A percentile compares a stretch with the other conserved stretches of the same genome.
These are phyloP conservation scores for Eupithecia tripunctaria DNA, from an alignment of 2,888 invertebrate genomes.

Conservation along the genomic window DNA sequence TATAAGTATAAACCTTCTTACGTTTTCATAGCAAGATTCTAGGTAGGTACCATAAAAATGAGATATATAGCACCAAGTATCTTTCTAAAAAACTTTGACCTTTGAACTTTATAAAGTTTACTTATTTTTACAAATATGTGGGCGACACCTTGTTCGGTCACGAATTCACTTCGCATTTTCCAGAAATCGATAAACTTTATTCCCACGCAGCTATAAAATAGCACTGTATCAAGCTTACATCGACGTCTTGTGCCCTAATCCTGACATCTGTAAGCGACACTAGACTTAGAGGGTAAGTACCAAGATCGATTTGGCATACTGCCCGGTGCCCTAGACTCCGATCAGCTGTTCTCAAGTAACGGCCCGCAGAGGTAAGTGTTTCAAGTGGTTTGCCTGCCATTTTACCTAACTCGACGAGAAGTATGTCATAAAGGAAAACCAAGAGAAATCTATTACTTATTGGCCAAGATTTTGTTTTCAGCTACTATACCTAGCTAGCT, in stretches of 20 bases:
- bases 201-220: slow-evolving; percentile 9
- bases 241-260: slow-evolving; percentile 32
- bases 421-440: not conserved
- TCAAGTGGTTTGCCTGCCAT: not conserved
- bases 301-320: slow-evolving; percentile 47
- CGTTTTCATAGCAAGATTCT: not conserved
- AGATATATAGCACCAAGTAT: not conserved
- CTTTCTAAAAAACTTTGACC: not conserved
- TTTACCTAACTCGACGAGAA: not conserved
- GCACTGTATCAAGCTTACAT: slow-evolving; percentile 26
- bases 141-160: not conserved
- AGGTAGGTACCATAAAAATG: not conserved
- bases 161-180: not conserved
- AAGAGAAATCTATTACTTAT: not conserved
- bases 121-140: not conserved
- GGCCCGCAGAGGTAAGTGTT: slow-evolving; percentile 15
- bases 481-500: not conserved
- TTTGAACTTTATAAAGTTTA: not conserved
- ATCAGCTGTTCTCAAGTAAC: slow-evolving; percentile 22
- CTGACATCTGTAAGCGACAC: slow-evolving; percentile 42
- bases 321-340: slow-evolving; percentile 44
- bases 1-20: not conserved
- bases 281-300: slow-evolving; percentile 39
- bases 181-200: not conserved
- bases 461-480: not conserved